Conservation (phyloP, 2,888 invertebrate genomes). For the Pycnomerus fuliginosus region DNA sequence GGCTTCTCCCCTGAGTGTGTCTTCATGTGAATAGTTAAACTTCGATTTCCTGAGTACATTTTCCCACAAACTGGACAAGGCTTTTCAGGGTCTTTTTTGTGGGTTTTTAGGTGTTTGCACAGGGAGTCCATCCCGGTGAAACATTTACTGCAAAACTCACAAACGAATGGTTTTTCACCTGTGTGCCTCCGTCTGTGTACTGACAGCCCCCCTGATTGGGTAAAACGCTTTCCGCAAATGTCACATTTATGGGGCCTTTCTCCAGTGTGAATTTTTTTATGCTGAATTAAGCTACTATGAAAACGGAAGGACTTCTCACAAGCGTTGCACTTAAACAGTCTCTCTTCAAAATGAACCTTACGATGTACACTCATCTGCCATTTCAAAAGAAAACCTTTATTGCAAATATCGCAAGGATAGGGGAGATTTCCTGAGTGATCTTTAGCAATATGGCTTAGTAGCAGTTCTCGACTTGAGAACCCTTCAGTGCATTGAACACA, state of each 20-base stretch:
- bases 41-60: neutral
- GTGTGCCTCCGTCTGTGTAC: conserved; percentile 2
- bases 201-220: neutral
- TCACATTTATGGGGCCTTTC: conserved; percentile 26
- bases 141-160: conserved; percentile 7
- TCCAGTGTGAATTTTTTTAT: conserved; percentile 26
- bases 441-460: conserved; percentile 3
- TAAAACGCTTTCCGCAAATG: conserved; percentile 14
- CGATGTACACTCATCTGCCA: conserved; percentile 42
- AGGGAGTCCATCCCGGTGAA: neutral
- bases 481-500: conserved; percentile 3
- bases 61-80: conserved; percentile 6
- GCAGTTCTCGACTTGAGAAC: neutral
- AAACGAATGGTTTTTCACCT: conserved; percentile 8
- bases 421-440: conserved; percentile 41
- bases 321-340: conserved; percentile 50
- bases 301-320: conserved; percentile 51
- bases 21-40: conserved; percentile 2
- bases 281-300: conserved; percentile 53
- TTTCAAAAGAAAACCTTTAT: conserved; percentile 57
- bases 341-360: conserved; percentile 50
- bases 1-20: conserved; percentile 9
- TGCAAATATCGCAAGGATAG: conserved; percentile 57
- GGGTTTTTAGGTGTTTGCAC: conserved; percentile 2
- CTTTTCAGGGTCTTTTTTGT: neutral